phyloP scores from a whole-genome alignment of 1,140 invertebrate genomes.

The Adoxophyes honmai region DNA sequence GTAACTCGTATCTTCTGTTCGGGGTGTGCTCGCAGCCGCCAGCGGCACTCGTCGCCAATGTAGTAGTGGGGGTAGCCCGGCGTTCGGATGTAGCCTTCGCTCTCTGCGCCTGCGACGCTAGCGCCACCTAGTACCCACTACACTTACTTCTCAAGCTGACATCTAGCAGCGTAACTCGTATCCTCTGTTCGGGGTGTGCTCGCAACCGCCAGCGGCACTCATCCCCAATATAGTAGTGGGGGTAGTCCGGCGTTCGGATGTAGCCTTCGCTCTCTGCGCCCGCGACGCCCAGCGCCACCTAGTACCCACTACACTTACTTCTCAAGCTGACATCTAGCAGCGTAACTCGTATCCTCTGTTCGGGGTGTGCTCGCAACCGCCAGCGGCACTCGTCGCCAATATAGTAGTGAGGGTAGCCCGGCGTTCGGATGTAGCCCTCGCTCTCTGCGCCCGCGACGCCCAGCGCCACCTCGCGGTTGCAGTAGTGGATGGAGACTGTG shows the following conservation, averaged over 20 bases:
- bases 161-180: slow-evolving; percentile 78
- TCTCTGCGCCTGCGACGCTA: background rate
- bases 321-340: slow-evolving; percentile 78
- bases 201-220: slow-evolving; percentile 77
- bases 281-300: slow-evolving; percentile 53
- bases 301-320: slow-evolving; percentile 47
- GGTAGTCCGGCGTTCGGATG: slow-evolving; percentile 80
- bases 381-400: slow-evolving; percentile 78
- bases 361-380: slow-evolving; percentile 69
- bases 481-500: slow-evolving; percentile 72
- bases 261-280: slow-evolving; percentile 75
- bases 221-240: slow-evolving; percentile 79
- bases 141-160: no score
- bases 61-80: slow-evolving; percentile 82
- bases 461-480: slow-evolving; percentile 74
- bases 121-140: background rate
- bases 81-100: slow-evolving; percentile 79
- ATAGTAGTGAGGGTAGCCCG: slow-evolving; percentile 81
- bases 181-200: slow-evolving; percentile 71
- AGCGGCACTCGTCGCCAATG: slow-evolving; percentile 77
- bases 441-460: slow-evolving; percentile 46
- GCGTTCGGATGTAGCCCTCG: slow-evolving; percentile 79
- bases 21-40: slow-evolving; percentile 72
- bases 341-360: slow-evolving; percentile 76
- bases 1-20: slow-evolving; percentile 77